Evolutionary conservation across 2,113 vertebrate species (phyloP).

Genomic region (Cacatua alba): DNA sequence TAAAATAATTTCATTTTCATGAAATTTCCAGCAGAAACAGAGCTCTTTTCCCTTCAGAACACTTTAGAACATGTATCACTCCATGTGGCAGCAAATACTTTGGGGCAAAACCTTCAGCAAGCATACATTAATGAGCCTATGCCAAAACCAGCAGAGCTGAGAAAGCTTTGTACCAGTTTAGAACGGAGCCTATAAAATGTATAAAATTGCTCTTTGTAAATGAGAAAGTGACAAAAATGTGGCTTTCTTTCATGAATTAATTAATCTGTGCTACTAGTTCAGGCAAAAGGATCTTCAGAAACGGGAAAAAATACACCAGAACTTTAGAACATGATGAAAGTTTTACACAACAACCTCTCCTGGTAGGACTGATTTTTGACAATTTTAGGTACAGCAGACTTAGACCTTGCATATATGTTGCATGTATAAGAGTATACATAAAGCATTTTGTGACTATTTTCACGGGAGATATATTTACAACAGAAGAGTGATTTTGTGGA

Average conservation of each 20-base stretch:
- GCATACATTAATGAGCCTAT: background rate
- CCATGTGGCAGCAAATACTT: background rate
- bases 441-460: background rate
- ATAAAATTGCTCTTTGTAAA: background rate
- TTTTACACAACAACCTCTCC: background rate
- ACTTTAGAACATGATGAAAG: background rate
- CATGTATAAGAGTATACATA: background rate
- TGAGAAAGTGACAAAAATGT: background rate
- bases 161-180: background rate
- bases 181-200: background rate
- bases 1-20: background rate
- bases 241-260: background rate
- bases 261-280: background rate
- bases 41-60: background rate
- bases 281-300: background rate
- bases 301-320: background rate
- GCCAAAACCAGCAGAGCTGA: background rate
- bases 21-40: background rate
- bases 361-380: background rate
- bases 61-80: background rate
- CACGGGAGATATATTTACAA: background rate
- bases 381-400: background rate
- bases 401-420: background rate
- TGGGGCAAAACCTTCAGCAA: background rate
- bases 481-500: background rate